A percentile compares a stretch with the other conserved stretches of the same genome.
Evolutionary conservation across 2,113 vertebrate species (phyloP).

Genomic region (Phrynosoma platyrhinos): DNA sequence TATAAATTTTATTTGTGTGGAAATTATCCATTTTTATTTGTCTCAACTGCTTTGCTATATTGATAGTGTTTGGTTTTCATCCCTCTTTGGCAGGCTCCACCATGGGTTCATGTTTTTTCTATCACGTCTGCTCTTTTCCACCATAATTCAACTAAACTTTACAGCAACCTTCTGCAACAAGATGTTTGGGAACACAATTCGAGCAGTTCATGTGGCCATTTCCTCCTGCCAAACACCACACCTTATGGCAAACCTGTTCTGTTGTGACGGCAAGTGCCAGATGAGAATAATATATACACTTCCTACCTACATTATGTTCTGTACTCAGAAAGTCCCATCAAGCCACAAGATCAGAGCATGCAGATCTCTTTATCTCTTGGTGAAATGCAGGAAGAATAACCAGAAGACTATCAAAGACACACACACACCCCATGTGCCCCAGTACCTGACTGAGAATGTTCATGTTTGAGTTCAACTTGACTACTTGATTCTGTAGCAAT

Average conservation of each 20-base stretch:
- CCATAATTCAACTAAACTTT: neutral
- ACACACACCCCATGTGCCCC: no score
- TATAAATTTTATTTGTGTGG: constrained; percentile 30
- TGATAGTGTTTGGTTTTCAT: neutral
- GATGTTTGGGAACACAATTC: neutral
- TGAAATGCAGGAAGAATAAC: no score
- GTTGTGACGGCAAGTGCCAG: no score
- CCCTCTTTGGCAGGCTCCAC: neutral
- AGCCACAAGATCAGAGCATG: no score
- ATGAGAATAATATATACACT: neutral
- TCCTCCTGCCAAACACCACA: no score
- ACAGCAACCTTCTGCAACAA: neutral
- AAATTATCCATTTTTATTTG: constrained; percentile 34
- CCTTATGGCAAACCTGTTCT: no score
- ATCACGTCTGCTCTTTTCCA: neutral
- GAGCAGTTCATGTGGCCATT: no score
- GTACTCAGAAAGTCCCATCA: neutral
- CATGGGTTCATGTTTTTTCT: constrained; percentile 10
- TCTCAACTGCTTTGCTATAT: constrained; percentile 3
- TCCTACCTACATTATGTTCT: neutral
- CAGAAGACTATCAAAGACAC: no score
- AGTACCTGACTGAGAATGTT: no score
- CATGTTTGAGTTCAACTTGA: no score
- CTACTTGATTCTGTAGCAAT: no score
- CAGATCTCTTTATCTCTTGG: no score